Evolutionary conservation across 37 sponge, comb jelly and placozoan species (phyloP), one percentile per base, ranked within the genome.

Genomic region (Aplysina aerophoba): DNA sequence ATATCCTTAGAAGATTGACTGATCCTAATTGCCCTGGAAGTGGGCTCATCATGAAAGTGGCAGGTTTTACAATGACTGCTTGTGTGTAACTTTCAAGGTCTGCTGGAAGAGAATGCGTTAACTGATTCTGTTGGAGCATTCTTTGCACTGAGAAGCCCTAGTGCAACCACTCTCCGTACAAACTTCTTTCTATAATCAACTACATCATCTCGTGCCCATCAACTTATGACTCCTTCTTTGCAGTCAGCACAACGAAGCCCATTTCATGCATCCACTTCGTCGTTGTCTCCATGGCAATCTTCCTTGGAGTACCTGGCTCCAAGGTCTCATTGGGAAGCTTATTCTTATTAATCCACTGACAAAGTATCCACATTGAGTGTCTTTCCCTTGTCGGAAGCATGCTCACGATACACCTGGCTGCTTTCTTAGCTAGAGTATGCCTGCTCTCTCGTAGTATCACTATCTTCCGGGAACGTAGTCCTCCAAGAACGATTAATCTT

Each of bases 121-220:
- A 8, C 50, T 44, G 50, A 44, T 44, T 44, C 50, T 44, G 50
- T 11, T 11, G 50, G 50, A 8, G 50, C 50, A 28, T n/a, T n/a
- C 4, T 6, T 4, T 13, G 5, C 28, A 27, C 28, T n/a, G 4
- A 27, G 4, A 4, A 6, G 4, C 11, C 28, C 27, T 14, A 62
- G 28, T n/a, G 28, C 28, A n/a, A 28, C 64, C 24, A 62, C 2
- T 3, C 64, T 3, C 2, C 64, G 24, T 11, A 13, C 21, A 55
- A 81, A 87, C 41, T 72, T 69, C 0, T 24, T 59, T 14, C 81
- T 30, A 33, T 50, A 69, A 2, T 87, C 73, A 12, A 84, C 81
- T 13, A 89, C 90, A 80, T 89, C 90, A 0, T 44, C 36, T 89
- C 91, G 35, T 90, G 91, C 0, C 88, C 92, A 88, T 87, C 88